phyloP scores from a whole-genome alignment of 2,888 invertebrate species.

The Lordiphosa fenestrarum region DNA sequence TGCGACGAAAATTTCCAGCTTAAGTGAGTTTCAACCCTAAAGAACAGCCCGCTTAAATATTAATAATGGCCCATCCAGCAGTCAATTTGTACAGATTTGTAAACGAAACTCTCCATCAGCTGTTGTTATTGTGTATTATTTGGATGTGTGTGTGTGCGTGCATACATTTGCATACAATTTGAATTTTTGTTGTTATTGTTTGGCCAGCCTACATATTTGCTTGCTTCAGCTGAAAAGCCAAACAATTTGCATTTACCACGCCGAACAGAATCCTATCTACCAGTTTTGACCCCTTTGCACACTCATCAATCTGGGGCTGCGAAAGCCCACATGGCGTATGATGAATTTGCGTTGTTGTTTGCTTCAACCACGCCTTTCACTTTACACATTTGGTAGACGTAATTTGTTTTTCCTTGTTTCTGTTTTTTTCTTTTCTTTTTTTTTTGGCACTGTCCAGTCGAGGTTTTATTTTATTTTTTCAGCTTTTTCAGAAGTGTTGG shows the following conservation, averaged over 20 bases:
- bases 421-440: background rate
- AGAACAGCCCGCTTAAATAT: conserved; percentile 24
- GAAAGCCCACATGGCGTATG: conserved; percentile 26
- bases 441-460: conserved; percentile 2
- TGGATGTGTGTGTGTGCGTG: conserved; percentile 28
- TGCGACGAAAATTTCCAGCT: too few species aligned
- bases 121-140: conserved; percentile 22
- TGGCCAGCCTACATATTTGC: conserved; percentile 45
- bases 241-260: conserved; percentile 40
- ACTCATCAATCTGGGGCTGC: conserved; percentile 20
- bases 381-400: conserved; percentile 4
- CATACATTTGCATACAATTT: conserved; percentile 61
- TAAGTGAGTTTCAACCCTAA: too few species aligned
- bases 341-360: conserved; percentile 20
- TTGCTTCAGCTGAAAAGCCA: conserved; percentile 33
- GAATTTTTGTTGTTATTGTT: conserved; percentile 14
- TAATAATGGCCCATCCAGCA: conserved; percentile 45
- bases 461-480: conserved; percentile 8
- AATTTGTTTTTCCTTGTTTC: conserved; percentile 14
- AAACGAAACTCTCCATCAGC: conserved; percentile 38
- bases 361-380: conserved; percentile 20
- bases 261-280: background rate
- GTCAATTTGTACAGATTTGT: conserved; percentile 26
- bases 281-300: background rate
- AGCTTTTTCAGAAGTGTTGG: conserved; percentile 10